Evolutionary conservation across 2,113 vertebrate genomes (phyloP).

Genomic region (Nycticryphes semicollaris): DNA sequence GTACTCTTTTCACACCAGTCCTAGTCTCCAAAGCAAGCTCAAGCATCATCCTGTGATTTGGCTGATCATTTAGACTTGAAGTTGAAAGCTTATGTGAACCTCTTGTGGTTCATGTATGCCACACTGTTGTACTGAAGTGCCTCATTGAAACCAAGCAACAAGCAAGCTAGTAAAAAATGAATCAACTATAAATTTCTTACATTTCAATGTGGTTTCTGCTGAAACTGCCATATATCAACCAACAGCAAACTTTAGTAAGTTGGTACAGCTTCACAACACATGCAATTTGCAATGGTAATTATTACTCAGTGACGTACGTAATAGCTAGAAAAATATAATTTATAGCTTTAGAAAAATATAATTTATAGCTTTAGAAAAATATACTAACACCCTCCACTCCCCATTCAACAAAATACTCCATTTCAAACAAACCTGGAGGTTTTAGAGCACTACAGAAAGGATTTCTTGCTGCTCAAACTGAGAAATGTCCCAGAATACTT

Average conservation of each 20-base stretch:
- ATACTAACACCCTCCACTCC: not conserved
- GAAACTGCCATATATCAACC: not conserved
- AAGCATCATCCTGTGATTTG: not conserved
- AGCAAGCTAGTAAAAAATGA: not conserved
- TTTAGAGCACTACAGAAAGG: not conserved
- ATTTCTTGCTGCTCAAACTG: not conserved
- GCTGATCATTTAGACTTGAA: not conserved
- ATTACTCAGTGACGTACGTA: not conserved
- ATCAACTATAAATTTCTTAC: not conserved
- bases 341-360: not conserved
- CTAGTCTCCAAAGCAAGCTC: not conserved
- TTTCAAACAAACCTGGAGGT: not conserved
- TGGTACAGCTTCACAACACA: not conserved
- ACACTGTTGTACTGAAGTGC: not conserved
- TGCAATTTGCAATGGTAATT: not conserved
- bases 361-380: not conserved
- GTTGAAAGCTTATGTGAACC: not conserved
- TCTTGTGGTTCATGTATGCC: not conserved
- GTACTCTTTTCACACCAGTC: not conserved
- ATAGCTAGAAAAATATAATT: not conserved
- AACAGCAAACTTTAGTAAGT: not conserved
- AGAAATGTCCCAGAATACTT: not conserved
- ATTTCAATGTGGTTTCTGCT: not conserved
- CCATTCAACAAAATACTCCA: not conserved
- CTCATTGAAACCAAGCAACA: not conserved